Evolutionary conservation across 2,113 vertebrate species (phyloP), one percentile per base, ranked within the genome.

Genomic region (Cricetomys ansorgei): DNA sequence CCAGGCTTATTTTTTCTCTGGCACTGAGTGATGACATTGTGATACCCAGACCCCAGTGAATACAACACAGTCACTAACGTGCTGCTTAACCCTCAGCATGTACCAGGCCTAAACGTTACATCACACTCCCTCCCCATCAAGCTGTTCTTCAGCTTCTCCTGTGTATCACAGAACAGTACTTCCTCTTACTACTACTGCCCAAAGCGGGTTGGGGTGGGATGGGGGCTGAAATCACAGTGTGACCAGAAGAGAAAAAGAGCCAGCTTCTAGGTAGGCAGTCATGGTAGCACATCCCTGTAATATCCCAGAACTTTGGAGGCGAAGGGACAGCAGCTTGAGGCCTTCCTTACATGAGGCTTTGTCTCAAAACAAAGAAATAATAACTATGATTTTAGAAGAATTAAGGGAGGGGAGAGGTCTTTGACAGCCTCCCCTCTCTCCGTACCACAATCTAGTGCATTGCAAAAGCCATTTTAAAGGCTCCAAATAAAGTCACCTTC

Each of bases 401-500:
- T 40, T 27, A 0, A 16, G 19, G 57, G 53, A 17, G 31, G 31
- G 29, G 15, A 0, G 21, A 25, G 23, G 55, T 62, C 65, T 86
- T 55, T 48, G 23, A 45, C 95, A 64, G 48, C 48, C 84, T 48
- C 8, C 73, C 59, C 8, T 70, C 79, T 37, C 34, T 92, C 50
- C 77, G 34, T 37, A 34, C 5, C 23, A 72, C 0, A 79, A 31
- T 53, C 48, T 45, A 27, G 29, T 6, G 62, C 34, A 59, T 0
- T 59, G 64, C 75, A 23, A 95, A 73, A 67, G 67, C 29, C 64
- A 72, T 93, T 84, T 84, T 3, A 65, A 79, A 94, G 59, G 64
- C n/a, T 96, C 64, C 79, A 88, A 86, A 94, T 69, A 37, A 94
- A 93, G 40, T 62, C 65, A 29, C 1, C 69, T 70, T 77, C 45